Evolutionary conservation across 2,113 vertebrate genomes (phyloP), one percentile per base, ranked within the genome.

Genomic region (Beaufortia kweichowensis): DNA sequence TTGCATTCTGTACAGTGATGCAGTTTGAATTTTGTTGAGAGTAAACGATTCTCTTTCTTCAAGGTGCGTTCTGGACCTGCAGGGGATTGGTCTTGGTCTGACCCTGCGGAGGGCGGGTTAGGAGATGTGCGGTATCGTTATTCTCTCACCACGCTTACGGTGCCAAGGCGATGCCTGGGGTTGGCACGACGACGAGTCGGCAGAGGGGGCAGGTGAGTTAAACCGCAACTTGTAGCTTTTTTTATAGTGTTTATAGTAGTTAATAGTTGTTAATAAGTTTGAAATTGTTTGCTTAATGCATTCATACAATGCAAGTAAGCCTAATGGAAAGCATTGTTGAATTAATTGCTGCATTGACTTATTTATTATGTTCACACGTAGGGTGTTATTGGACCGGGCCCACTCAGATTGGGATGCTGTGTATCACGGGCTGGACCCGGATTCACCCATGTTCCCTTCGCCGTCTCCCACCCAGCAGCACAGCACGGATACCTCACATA

Each of bases 101-200:
- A 93, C 88, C 94, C 94, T 56, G 88, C 91, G 23, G 93, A 96
- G 43, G 95, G 95, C 59, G 94, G 94, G 75, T 81, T 94, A 56
- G 94, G 94, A 62, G 92, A 98, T 69, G 89, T 92, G n/a, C 94
- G 95, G 77, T 98, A 96, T 79, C 92, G 95, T 90, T 99, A 95
- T 92, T 97, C 94, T 91, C 93, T 98, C 88, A 98, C 96, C 76
- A 95, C 97, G 71, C 94, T 99, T 78, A 96, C 92, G 53, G 85
- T 92, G 65, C 97, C 97, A 28, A 91, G 92, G 74, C 91, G 91
- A 83, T 98, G 96, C 84, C 86, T 99, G 69, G 97, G 97, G 78
- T 90, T 98, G 90, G 94, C 97, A 72, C 93, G 97, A 64, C 94
- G 96, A 78, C 94, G 97, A 50, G 79, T 96, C 76, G 95, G 95